These are phyloP conservation scores for Phataginus tricuspis DNA, from an alignment of 2,797 vertebrate species.

Conservation along the genomic window DNA sequence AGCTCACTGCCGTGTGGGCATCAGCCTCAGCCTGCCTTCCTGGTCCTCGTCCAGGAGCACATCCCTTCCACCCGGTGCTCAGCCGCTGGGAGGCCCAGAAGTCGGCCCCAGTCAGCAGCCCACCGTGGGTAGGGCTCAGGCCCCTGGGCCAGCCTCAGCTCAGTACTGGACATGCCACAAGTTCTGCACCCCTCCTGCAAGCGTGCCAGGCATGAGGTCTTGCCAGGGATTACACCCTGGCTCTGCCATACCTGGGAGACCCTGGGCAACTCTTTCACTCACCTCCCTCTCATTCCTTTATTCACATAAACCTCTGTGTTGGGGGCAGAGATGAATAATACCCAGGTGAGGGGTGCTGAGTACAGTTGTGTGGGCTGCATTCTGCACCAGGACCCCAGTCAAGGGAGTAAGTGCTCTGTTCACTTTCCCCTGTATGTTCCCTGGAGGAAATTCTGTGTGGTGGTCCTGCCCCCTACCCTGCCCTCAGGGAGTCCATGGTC, in stretches of 20 bases:
- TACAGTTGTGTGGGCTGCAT: neutral
- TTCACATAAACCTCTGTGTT: neutral
- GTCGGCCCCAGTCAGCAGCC: neutral
- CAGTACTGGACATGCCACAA: no score
- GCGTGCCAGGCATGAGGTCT: neutral
- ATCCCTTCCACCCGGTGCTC: neutral
- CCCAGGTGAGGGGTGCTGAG: neutral
- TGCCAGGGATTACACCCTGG: neutral
- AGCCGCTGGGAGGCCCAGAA: neutral
- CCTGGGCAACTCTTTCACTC: neutral
- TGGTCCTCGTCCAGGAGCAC: no score
- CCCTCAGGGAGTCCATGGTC: neutral
- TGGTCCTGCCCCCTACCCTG: neutral
- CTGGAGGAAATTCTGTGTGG: neutral
- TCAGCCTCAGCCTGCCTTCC: no score
- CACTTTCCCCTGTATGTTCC: rapidly evolving
- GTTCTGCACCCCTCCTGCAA: no score
- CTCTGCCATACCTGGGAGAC: neutral
- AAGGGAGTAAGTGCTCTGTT: neutral
- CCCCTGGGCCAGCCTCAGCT: neutral
- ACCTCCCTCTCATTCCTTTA: neutral
- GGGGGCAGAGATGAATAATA: neutral
- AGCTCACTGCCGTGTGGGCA: neutral
- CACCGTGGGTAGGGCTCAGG: neutral
- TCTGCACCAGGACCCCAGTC: neutral